phyloP scores from a whole-genome alignment of 2,797 vertebrate genomes.

The Enteromius paludinosus region DNA sequence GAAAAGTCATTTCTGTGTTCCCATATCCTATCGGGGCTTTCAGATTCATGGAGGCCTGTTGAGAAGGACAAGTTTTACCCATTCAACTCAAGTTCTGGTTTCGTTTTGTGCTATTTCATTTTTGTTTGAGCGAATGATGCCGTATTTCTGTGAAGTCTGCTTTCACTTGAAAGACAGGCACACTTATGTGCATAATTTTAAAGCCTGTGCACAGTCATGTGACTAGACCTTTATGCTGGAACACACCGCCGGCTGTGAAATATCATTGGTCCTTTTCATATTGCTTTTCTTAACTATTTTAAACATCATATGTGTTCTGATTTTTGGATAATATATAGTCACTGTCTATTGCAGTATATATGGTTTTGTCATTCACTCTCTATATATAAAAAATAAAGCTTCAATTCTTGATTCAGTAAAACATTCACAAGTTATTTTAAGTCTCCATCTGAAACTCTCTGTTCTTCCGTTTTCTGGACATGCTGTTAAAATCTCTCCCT shows the following conservation, averaged over 20 bases:
- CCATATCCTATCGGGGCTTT: conserved; percentile 9
- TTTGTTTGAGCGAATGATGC: neutral
- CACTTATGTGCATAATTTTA: neutral
- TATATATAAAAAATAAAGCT: neutral
- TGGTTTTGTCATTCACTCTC: neutral
- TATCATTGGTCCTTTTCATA: neutral
- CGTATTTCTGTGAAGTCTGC: neutral
- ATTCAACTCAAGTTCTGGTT: conserved; percentile 13
- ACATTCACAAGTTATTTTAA: neutral
- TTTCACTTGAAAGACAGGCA: neutral
- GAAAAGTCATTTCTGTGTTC: conserved; percentile 15
- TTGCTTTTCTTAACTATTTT: neutral
- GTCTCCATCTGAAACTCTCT: conserved; percentile 2
- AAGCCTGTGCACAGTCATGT: neutral
- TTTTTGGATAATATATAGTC: neutral
- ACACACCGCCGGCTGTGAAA: neutral
- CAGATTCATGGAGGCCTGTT: conserved; percentile 12
- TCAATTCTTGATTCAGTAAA: neutral
- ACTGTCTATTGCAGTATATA: neutral
- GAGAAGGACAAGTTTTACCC: neutral
- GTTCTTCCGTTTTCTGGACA: neutral
- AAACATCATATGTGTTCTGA: neutral
- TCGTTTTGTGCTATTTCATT: neutral
- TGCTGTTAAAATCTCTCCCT: conserved; percentile 31
- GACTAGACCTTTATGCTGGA: neutral